Evolutionary conservation across 2,797 vertebrate species (phyloP).

Genomic region (Sternotherus odoratus): DNA sequence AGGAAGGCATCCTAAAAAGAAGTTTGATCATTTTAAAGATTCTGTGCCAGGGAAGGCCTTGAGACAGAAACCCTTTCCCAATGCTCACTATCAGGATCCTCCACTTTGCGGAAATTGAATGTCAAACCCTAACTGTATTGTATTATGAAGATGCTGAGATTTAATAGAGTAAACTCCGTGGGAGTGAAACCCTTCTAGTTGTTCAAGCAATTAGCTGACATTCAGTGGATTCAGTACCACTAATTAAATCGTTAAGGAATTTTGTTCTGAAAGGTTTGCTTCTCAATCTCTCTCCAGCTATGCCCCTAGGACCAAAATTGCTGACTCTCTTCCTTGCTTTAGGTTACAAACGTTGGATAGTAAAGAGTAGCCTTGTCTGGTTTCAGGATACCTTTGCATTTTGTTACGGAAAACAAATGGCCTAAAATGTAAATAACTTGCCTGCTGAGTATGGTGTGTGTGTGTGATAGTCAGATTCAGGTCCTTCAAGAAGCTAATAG

Average conservation of each 20-base stretch:
- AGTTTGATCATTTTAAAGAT: neutral
- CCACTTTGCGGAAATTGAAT: neutral
- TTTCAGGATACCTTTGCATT: neutral
- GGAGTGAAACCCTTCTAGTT: neutral
- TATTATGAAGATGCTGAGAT: accelerated
- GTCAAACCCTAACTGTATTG: neutral
- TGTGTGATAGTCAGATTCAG: neutral
- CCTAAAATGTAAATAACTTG: neutral
- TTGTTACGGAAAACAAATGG: neutral
- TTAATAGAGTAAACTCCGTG: neutral
- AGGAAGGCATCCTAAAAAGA: conserved; percentile 26
- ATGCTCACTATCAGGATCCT: neutral
- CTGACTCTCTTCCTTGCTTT: neutral
- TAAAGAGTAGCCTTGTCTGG: neutral
- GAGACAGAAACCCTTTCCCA: neutral
- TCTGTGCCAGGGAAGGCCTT: neutral
- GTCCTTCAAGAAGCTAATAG: neutral
- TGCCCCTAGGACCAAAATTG: neutral
- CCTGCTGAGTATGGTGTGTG: neutral
- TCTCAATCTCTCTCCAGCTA: neutral
- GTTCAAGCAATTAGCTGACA: conserved; percentile 8
- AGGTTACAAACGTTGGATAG: neutral
- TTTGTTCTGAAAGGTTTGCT: conserved; percentile 9
- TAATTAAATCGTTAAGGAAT: conserved; percentile 16
- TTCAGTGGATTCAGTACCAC: accelerated